phyloP scores from a whole-genome alignment of 2,888 invertebrate species.

The Villa cingulata region DNA sequence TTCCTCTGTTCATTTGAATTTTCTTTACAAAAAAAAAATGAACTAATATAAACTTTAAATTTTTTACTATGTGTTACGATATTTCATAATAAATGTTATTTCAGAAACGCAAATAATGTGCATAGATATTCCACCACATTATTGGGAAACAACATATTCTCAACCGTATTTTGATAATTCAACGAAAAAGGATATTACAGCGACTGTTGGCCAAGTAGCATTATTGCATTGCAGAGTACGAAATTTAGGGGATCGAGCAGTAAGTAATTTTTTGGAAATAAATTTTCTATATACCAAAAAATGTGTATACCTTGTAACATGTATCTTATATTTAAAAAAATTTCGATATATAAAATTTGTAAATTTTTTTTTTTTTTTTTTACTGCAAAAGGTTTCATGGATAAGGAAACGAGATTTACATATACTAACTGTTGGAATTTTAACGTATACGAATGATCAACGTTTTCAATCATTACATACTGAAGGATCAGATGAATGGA shows the following conservation, averaged over 20 bases:
- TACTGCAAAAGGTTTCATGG: conserved; percentile 53
- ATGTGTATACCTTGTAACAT: too few relatives aligned
- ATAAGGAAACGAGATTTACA: conserved; percentile 65
- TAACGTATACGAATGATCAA: conserved; percentile 53
- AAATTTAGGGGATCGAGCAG: conserved; percentile 66
- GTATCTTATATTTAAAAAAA: too few relatives aligned
- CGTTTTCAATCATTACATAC: conserved; percentile 50
- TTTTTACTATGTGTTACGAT: too few relatives aligned
- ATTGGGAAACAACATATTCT: conserved; percentile 41
- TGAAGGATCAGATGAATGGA: conserved; percentile 53
- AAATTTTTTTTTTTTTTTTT: too few relatives aligned
- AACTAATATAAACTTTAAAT: too few relatives aligned
- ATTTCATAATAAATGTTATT: too few relatives aligned
- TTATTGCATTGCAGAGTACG: conserved; percentile 65
- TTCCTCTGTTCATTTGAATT: too few relatives aligned
- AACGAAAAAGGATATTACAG: conserved; percentile 60
- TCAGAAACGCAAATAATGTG: neutral
- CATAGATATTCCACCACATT: conserved; percentile 1
- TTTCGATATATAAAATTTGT: too few relatives aligned
- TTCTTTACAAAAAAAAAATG: too few relatives aligned
- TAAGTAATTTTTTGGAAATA: conserved; percentile 36
- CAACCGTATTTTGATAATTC: conserved; percentile 72
- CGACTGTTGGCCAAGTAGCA: conserved; percentile 66
- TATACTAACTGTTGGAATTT: conserved; percentile 49
- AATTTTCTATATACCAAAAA: too few relatives aligned